Evolutionary conservation across 2,113 vertebrate genomes (phyloP).

Genomic region (Mixornis gularis): DNA sequence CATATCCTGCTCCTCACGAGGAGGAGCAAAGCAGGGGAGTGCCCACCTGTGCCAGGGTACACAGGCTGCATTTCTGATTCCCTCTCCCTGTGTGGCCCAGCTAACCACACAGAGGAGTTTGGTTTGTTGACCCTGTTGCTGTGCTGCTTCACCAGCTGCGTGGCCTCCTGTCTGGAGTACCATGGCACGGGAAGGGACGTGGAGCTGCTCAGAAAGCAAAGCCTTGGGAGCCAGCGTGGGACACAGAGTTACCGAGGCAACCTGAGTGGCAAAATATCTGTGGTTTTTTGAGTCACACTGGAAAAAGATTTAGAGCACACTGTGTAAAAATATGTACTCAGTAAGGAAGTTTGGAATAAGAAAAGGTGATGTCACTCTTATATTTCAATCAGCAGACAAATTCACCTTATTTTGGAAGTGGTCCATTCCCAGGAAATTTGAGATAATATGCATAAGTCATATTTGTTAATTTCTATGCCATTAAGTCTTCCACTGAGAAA

Average conservation of each 20-base stretch:
- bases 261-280: background rate
- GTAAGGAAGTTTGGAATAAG: background rate
- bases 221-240: background rate
- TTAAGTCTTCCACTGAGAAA: background rate
- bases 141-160: background rate
- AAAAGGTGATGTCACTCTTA: background rate
- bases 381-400: background rate
- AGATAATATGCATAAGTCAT: background rate
- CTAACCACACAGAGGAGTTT: background rate
- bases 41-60: background rate
- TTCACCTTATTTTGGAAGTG: background rate
- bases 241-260: background rate
- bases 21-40: background rate
- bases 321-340: background rate
- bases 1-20: background rate
- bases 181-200: background rate
- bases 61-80: background rate
- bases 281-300: accelerated
- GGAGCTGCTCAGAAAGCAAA: background rate
- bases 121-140: background rate
- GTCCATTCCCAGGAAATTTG: background rate
- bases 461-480: background rate
- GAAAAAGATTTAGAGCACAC: background rate
- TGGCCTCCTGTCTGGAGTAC: background rate
- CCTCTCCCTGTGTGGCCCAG: accelerated